Percentiles rank a stretch among this genome's conserved stretches.
These are phyloP conservation scores for Eupelmus urozonus DNA, from an alignment of 2,888 invertebrate genomes.

Conservation along the genomic window DNA sequence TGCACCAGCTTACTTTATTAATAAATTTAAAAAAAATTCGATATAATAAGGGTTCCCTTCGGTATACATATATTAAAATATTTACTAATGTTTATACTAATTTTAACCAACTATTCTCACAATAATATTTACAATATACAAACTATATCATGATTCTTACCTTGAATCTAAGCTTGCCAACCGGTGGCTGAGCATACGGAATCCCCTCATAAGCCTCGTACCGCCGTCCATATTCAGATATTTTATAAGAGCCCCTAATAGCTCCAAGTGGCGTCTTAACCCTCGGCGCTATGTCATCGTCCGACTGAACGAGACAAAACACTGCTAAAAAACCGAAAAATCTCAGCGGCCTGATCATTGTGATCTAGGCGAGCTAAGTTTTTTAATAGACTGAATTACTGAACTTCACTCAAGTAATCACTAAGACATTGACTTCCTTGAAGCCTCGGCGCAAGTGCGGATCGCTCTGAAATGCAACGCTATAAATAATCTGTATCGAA, in stretches of 20 bases:
- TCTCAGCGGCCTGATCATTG: conserved; percentile 8
- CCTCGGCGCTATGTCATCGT: conserved; percentile 56
- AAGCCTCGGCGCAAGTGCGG: no score
- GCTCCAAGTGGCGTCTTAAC: conserved; percentile 63
- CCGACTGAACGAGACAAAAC: conserved; percentile 5
- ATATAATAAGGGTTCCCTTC: no score
- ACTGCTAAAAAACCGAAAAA: conserved; percentile 9
- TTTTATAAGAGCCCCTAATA: conserved; percentile 64
- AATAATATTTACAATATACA: not conserved
- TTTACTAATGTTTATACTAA: no score
- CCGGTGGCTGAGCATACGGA: conserved; percentile 66
- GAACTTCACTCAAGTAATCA: no score
- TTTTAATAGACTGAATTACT: no score
- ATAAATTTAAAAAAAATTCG: no score
- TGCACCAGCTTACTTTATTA: no score
- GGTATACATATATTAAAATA: no score
- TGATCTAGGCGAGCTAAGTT: not conserved
- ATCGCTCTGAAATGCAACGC: no score
- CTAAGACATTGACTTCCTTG: no score
- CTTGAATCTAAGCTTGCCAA: conserved; percentile 65
- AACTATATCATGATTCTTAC: conserved; percentile 52
- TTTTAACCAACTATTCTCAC: not conserved
- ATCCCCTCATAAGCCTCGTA: conserved; percentile 65
- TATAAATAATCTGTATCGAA: no score
- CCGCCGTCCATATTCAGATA: conserved; percentile 61